Evolutionary conservation across 2,797 vertebrate species (phyloP).

Genomic region (Hypotaenidia okinawae): DNA sequence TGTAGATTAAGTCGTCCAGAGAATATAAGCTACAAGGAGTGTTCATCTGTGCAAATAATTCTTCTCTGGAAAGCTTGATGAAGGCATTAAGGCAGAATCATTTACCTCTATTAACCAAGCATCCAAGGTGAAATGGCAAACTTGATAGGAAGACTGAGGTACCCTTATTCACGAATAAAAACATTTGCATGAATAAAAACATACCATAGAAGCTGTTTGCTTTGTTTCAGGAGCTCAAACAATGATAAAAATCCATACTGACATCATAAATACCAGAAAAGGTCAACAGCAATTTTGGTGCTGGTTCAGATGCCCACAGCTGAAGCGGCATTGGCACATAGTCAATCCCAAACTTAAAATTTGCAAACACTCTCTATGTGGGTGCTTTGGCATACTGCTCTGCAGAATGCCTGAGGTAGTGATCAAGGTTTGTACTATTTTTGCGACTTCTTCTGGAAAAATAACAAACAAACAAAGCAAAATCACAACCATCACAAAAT

Average conservation of each 20-base stretch:
- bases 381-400: constrained; percentile 35
- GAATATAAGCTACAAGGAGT: neutral
- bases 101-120: neutral
- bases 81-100: neutral
- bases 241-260: constrained; percentile 67
- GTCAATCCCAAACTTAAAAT: constrained; percentile 58
- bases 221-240: constrained; percentile 70
- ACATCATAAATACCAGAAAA: constrained; percentile 78
- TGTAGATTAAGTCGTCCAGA: neutral
- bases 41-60: neutral
- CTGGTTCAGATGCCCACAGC: constrained; percentile 27
- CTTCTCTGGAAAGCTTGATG: neutral
- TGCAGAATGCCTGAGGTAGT: constrained; percentile 33
- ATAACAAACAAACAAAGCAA: neutral
- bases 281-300: constrained; percentile 66
- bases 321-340: constrained; percentile 37
- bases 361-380: neutral
- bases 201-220: constrained; percentile 60
- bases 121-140: neutral
- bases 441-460: constrained; percentile 3
- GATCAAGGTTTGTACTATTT: neutral
- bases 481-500: neutral
- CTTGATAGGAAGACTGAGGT: constrained; percentile 32
- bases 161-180: neutral
- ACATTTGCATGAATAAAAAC: constrained; percentile 41